These are phyloP conservation scores for Pristionchus arcanus DNA, from an alignment of 2,888 invertebrate genomes.

Conservation along the genomic window DNA sequence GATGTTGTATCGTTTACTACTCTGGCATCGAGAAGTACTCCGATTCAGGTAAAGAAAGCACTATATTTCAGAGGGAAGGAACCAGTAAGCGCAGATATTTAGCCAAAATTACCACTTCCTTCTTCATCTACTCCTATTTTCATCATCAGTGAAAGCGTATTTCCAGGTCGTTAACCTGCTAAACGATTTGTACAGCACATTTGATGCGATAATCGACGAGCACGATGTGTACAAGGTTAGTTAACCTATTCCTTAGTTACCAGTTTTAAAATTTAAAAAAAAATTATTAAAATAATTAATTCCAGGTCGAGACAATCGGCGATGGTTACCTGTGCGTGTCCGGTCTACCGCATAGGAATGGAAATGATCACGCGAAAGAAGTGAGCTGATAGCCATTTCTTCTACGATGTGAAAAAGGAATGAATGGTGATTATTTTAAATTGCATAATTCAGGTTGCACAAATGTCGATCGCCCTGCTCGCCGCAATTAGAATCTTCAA, in stretches of 20 bases:
- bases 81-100: too few relatives aligned
- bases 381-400: background rate
- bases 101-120: too few relatives aligned
- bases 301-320: constrained; percentile 71
- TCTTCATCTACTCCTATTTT: too few relatives aligned
- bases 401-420: too few relatives aligned
- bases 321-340: constrained; percentile 75
- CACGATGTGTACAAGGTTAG: constrained; percentile 75
- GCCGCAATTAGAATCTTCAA: constrained; percentile 55
- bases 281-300: background rate
- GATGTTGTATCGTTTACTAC: constrained; percentile 75
- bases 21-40: constrained; percentile 71
- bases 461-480: constrained; percentile 29
- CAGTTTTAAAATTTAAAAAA: background rate
- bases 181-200: constrained; percentile 77
- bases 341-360: constrained; percentile 73
- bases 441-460: constrained; percentile 56
- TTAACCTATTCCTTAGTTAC: background rate
- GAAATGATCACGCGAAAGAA: constrained; percentile 67
- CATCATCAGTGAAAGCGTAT: too few relatives aligned
- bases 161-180: constrained; percentile 73
- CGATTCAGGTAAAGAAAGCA: constrained; percentile 62
- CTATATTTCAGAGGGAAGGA: too few relatives aligned
- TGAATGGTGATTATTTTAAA: too few relatives aligned
- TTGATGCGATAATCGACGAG: constrained; percentile 74